Base-by-base conservation (phyloP, 1,140 invertebrate species). In the Anagrus nilaparvatae region DNA sequence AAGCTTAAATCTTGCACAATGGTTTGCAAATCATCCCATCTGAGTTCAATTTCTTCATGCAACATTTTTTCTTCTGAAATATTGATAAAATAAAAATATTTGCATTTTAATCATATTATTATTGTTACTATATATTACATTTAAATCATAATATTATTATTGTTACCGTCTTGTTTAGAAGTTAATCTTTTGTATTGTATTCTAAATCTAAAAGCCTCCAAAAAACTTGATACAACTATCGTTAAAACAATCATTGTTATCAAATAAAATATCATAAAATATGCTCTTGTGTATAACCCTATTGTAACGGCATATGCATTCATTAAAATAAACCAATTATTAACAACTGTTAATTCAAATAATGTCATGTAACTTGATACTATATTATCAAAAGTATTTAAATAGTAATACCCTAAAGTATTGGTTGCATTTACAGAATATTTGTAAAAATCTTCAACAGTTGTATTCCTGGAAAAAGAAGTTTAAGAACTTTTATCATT, bases 241-340 rank as follows among this genome's bases (percentile, higher is more conserved):
- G 86, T 91, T 53, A 94, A 72, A 5, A 94, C 86, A 44, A 92
- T 84, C 87, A 92, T 90, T 21, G 85, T 92, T 46, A 87, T 79
- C 17, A 94, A 68, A 63, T 92, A 92, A 67, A 93, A 94, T 34
- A 77, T 67, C 82, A 93, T 92, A 58, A 94, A 93, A 60, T 85
- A 94, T 19, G 86, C 67, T 49, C 88, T 70, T 40, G 78, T 82
- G 51, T 77, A 79, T 58, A 73, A 70, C 5, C 75, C 74, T 5
- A 77, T 72, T 3, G 81, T 79, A 18, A 72, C 66, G 2, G 84
- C 84, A 62, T 84, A 91, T 10, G 84, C 84, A 58, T 90, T 86
- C 89, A 93, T 93, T n/a, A 89, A 76, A 40, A 92, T 86, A 61
- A 86, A 89, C 83, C 83, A 85, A 60, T 91, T 91, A 65, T 91